These are phyloP conservation scores for Notodonta dromedarius DNA, from an alignment of 2,888 invertebrate genomes.

Conservation along the genomic window DNA sequence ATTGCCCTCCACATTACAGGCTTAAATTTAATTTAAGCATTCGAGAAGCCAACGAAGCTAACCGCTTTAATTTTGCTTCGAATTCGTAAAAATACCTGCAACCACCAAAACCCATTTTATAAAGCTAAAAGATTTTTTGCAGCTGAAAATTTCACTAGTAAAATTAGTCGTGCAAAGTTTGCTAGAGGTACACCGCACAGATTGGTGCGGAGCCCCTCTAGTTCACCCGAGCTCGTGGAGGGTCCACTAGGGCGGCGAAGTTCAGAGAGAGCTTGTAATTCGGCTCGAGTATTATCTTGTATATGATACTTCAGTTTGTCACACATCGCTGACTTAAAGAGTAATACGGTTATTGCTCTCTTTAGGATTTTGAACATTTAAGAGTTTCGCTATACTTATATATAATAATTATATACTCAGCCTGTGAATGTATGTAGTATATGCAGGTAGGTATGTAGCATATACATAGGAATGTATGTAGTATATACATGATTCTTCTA, in stretches of 20 bases:
- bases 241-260: constrained; percentile 11
- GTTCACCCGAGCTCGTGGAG: constrained; percentile 18
- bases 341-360: not conserved
- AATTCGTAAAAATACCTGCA: not conserved
- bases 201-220: constrained; percentile 9
- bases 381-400: not conserved
- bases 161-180: constrained; percentile 18
- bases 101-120: not conserved
- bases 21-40: not conserved
- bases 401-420: no score
- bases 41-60: not conserved
- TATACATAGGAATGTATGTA: no score
- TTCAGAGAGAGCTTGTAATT: not conserved
- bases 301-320: not conserved
- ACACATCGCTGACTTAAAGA: not conserved
- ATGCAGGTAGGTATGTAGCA: no score
- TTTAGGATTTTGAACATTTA: not conserved
- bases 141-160: constrained; percentile 5
- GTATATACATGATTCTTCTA: no score
- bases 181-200: constrained; percentile 6
- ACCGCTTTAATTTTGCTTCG: not conserved
- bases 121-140: constrained; percentile 2
- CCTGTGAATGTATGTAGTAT: no score
- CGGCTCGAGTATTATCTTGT: not conserved
- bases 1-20: not conserved